A percentile compares a stretch with the other conserved stretches of the same genome.
Conservation (phyloP, 1,140 invertebrate genomes). For the Nautilus pompilius region DNA sequence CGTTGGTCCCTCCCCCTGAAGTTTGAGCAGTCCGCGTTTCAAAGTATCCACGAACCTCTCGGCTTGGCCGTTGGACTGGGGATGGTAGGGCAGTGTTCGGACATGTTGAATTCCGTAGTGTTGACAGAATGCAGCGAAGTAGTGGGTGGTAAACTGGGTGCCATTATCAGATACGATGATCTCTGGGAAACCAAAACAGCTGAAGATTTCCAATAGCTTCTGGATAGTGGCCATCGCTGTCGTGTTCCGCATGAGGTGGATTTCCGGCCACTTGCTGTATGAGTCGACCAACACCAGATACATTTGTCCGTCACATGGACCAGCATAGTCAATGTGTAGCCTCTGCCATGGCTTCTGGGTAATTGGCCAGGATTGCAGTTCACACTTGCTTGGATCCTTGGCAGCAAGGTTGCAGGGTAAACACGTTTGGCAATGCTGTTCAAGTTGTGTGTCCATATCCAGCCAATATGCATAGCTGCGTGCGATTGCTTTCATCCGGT, state of each 20-base stretch:
- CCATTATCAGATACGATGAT: conserved; percentile 55
- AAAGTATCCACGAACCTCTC: conserved; percentile 26
- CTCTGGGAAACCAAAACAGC: conserved; percentile 48
- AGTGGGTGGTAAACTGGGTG: conserved; percentile 49
- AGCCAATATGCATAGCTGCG: conserved; percentile 59
- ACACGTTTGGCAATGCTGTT: too few species aligned
- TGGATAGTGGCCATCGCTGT: conserved; percentile 15
- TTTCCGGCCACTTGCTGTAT: conserved; percentile 21
- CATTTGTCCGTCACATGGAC: conserved; percentile 23
- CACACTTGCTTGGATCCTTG: neutral
- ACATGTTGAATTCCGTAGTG: conserved; percentile 50
- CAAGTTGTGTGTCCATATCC: conserved; percentile 55
- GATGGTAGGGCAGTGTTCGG: conserved; percentile 32
- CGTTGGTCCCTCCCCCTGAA: too few species aligned
- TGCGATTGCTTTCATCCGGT: conserved; percentile 59
- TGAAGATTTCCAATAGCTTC: conserved; percentile 28
- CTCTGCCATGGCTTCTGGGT: conserved; percentile 17
- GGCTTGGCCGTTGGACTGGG: conserved; percentile 37
- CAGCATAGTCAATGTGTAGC: conserved; percentile 25
- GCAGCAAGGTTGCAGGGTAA: conserved; percentile 39
- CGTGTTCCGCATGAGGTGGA: conserved; percentile 14
- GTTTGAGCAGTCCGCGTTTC: conserved; percentile 12
- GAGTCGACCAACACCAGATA: conserved; percentile 20
- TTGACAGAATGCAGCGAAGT: conserved; percentile 51
- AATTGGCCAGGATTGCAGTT: conserved; percentile 15